Conservation (phyloP, 1,140 invertebrate genomes). For the Eueides isabella region DNA sequence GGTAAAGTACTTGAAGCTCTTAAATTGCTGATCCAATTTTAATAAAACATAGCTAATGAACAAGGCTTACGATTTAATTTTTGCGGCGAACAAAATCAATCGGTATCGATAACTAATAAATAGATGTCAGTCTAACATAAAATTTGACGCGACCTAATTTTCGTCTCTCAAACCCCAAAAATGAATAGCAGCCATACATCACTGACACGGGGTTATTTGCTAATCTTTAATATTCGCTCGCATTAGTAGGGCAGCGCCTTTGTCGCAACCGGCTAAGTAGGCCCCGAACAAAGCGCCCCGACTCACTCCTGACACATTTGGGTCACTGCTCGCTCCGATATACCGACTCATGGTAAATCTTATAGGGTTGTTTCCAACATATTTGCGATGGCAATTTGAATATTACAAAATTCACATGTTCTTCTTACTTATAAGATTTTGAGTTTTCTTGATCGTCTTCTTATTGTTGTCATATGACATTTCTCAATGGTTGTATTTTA, state of each 20-base stretch:
- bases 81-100: too few species aligned
- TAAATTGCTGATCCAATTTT: too few species aligned
- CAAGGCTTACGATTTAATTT: too few species aligned
- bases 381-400: not conserved
- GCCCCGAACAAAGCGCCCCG: slow-evolving; percentile 50
- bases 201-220: slow-evolving; percentile 4
- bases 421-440: not conserved
- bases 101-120: not conserved
- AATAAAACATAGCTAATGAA: too few species aligned
- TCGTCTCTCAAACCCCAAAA: not conserved
- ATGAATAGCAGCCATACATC: slow-evolving; percentile 9
- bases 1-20: too few species aligned
- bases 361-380: slow-evolving; percentile 11
- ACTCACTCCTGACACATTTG: slow-evolving; percentile 50
- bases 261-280: slow-evolving; percentile 44
- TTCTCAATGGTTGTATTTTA: not conserved
- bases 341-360: slow-evolving; percentile 32
- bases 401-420: not conserved
- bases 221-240: slow-evolving; percentile 26
- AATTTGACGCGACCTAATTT: not conserved
- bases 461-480: not conserved
- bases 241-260: slow-evolving; percentile 25
- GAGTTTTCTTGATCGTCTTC: not conserved
- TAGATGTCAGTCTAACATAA: not conserved
- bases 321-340: slow-evolving; percentile 49